Evolutionary conservation across 2,113 vertebrate species (phyloP), one percentile per base, ranked within the genome.

Genomic region (Plectropomus leopardus): DNA sequence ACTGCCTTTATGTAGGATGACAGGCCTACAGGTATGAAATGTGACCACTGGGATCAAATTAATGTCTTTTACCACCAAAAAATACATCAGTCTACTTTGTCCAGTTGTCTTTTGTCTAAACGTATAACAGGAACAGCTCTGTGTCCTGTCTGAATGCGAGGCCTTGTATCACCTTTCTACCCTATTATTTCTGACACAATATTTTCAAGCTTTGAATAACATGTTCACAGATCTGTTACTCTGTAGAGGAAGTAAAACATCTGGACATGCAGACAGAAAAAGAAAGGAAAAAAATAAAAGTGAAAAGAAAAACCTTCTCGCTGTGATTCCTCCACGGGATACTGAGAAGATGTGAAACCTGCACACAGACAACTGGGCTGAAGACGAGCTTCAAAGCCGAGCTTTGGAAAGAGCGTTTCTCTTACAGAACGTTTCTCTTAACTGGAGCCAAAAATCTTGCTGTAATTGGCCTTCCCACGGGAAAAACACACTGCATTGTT

Each of bases 11-110:
- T 80, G 36, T 24, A 30, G 30, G 1, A 2, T 75, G 42, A 81
- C 63, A 47, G n/a, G 51, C 76, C 76, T 45, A 44, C 4, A 66
- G 79, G 60, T 73, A 71, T 19, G 81, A 84, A 72, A 86, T 55
- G 42, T 80, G 76, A 86, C 47, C 82, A 77, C 23, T 2, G 2
- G 48, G 77, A 72, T 74, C 34, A 69, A 66, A 68, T 87, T 24
- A 86, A 55, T 16, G 5, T 42, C n/a, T 72, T 87, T 66, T 76
- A 47, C 21, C 34, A 28, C 67, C 24, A 4, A 28, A 36, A 72
- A 72, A 83, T 40, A 48, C 1, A 0, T 24, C 2, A 32, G 61
- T 74, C 64, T 73, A 71, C 63, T 85, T 88, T 83, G 15, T 61
- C 14, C 15, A 14, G 24, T 28, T 48, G 26, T 19, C 51, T 59